These are phyloP conservation scores for Typhlomys cinereus DNA, from an alignment of 2,113 vertebrate species.

Conservation along the genomic window DNA sequence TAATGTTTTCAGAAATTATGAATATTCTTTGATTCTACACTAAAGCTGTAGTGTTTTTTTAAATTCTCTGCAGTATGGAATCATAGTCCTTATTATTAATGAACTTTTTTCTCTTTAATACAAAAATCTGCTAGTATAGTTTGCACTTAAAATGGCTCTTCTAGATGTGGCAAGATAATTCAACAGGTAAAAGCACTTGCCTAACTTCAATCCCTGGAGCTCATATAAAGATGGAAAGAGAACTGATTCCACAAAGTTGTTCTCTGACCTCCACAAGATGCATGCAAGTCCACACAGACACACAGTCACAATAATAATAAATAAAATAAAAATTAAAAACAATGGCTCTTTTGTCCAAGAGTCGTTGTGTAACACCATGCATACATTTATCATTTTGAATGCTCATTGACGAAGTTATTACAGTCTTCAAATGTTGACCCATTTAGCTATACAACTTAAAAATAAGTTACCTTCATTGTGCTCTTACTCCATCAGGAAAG, in stretches of 20 bases:
- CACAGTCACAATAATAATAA: no score
- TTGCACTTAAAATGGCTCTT: not conserved
- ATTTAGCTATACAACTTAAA: not conserved
- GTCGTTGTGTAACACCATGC: not conserved
- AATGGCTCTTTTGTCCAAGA: not conserved
- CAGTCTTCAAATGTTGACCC: not conserved
- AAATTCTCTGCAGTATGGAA: not conserved
- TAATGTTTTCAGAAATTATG: not conserved
- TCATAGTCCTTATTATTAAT: not conserved
- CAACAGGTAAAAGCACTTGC: no score
- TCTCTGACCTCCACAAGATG: no score
- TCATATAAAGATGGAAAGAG: no score
- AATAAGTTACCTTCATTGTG: not conserved
- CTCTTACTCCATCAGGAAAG: not conserved
- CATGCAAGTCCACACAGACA: no score
- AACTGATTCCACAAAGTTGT: no score
- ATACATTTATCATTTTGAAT: not conserved
- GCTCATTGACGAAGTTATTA: conserved; percentile 1
- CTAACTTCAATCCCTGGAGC: no score
- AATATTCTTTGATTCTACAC: not conserved
- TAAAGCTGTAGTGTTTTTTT: not conserved
- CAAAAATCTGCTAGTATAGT: not conserved
- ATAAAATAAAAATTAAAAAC: no score
- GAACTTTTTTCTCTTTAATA: not conserved
- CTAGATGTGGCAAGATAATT: no score